Base-by-base conservation (phyloP, 1,140 invertebrate genomes). In the Hyles vespertilio region DNA sequence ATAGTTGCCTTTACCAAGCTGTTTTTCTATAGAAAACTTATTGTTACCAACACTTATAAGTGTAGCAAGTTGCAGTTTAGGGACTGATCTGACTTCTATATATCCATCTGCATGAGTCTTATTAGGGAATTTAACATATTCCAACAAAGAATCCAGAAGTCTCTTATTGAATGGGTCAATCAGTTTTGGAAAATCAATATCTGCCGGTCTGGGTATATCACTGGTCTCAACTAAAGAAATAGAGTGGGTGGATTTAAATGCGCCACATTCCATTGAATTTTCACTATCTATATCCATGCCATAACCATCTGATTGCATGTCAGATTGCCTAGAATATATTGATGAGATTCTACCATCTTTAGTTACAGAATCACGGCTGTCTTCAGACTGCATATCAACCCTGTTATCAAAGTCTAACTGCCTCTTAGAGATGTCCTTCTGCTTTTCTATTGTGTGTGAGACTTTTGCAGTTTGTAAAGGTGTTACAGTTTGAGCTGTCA, bases 1-100 rank as follows among this genome's bases (percentile, higher is more conserved):
- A 71, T 94, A 95, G 54, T 93, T 92, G 51, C 94, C 94, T 89
- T 95, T 94, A 12, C 93, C 94, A 66, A 95, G 88, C 74, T 93
- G 91, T 85, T 94, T 95, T 50, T 92, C 90, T 60, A 95, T 90
- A 52, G 93, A 89, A 72, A 94, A 94, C 65, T 87, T 86, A 62
- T 92, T 91, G 66, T 88, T 89, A 61, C 92, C 91, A 50, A 92
- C 75, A 48, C 70, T 72, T 6, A 91, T 59, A 8, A 77, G 63
- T 0, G 77, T 67, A 5, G 81, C 74, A 8, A 79, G 65, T 65
- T 87, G 82, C 48, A 92, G 52, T 53, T 90, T 90, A 5, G 88
- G 86, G 48, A 89, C 77, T 32, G 77, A 78, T 63, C 79, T 77
- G 3, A 89, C 72, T 74, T 88, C 82, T 22, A 79, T 70, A 59